Evolutionary conservation across 1,140 invertebrate species (phyloP), one percentile per base, ranked within the genome.

Genomic region (Ctenoplectra terminalis): DNA sequence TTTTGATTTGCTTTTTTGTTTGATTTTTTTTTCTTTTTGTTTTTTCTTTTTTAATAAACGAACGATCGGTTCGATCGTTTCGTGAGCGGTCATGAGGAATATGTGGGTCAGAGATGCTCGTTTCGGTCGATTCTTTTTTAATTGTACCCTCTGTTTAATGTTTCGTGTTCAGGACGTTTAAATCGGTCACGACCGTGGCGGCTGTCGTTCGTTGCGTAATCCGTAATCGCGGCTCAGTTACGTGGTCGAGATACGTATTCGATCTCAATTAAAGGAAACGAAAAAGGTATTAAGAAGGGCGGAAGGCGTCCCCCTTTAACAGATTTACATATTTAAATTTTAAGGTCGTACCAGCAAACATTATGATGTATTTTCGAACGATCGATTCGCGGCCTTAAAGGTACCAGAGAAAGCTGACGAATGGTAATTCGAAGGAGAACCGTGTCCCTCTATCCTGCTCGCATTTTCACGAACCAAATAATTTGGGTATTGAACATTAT

Each of bases 251-350:
- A 66, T 54, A 67, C 61, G 46, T 52, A 46, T 63, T 64, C 56
- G 76, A 73, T 80, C 70, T 80, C 77, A 64, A 80, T 80, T 80
- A 80, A 80, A 52, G 70, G 70, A 63, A 73, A 73, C 46, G 77
- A 61, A 80, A 73, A 73, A 29, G 70, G 37, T 56, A 67, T 20
- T 52, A 50, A 23, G 8, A 50, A 78, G 71, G 61, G 61, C 73
- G 46, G 37, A 40, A 31, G 43, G 20, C 64, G n/a, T 46, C 23
- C 40, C 29, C 48, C 46, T 34, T 37, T 11, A 40, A 31, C 29
- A 5, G 20, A 81, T 81, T 81, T 81, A 56, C 78, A 81, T 81
- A 75, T 75, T 71, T 31, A 75, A 52, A 81, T 81, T 48, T 56
- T 64, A 31, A n/a, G 60, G 17, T 56, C 48, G 60, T 15, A 23